Conservation (phyloP, 53 echinoderm and acorn worm genomes). For the Arbacia lixula region DNA sequence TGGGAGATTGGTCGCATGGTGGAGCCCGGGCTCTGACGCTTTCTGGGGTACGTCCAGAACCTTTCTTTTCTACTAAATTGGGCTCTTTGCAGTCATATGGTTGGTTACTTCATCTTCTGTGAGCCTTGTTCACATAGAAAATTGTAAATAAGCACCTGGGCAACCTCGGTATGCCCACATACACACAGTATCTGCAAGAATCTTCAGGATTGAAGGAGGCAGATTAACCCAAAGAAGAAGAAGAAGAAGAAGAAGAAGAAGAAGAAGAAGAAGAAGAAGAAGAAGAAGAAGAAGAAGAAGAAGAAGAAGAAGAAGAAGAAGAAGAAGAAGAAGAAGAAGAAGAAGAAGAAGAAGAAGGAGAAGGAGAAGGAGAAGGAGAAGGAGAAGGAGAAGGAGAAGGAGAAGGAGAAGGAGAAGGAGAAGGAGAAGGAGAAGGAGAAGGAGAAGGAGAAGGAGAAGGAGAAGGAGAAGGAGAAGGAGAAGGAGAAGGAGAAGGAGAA, state of each 20-base stretch:
- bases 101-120: no score
- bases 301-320: conserved; percentile 13
- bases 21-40: no score
- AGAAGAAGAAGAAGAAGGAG: conserved; percentile 6
- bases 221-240: not conserved
- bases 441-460: not conserved
- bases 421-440: not conserved
- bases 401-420: not conserved
- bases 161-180: no score
- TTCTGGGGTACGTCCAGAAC: not conserved
- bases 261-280: not conserved
- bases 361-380: conserved; percentile 6
- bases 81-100: no score
- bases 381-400: conserved; percentile 6
- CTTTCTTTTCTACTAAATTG: no score
- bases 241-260: not conserved
- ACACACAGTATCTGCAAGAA: no score
- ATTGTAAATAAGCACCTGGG: no score
- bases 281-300: conserved; percentile 1
- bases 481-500: not conserved
- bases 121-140: no score
- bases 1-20: no score
- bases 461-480: not conserved
- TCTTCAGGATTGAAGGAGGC: not conserved
- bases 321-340: not conserved